phyloP scores from a whole-genome alignment of 53 echinoderm and acorn worm genomes.

The Zoroaster sp. region DNA sequence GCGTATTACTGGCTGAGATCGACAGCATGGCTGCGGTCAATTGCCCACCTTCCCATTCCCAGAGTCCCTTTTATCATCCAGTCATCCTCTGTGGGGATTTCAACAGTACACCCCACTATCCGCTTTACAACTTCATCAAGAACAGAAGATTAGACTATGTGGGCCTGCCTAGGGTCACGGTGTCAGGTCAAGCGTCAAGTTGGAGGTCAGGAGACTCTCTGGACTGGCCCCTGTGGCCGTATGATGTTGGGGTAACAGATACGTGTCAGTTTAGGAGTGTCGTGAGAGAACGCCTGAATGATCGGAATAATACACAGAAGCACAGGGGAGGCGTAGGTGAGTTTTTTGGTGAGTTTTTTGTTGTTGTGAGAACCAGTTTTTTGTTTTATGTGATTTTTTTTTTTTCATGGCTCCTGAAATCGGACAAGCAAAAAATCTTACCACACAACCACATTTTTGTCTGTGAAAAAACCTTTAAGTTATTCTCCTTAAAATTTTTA shows the following conservation, averaged over 20 bases:
- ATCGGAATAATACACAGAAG: neutral
- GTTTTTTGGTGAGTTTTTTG: neutral
- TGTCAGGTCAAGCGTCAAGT: slow-evolving; percentile 74
- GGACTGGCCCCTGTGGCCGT: slow-evolving; percentile 68
- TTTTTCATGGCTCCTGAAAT: no score
- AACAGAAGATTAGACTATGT: slow-evolving; percentile 63
- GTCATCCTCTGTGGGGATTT: slow-evolving; percentile 92
- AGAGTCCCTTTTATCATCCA: slow-evolving; percentile 60
- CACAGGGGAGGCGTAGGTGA: neutral
- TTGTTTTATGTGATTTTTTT: no score
- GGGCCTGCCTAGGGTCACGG: slow-evolving; percentile 54
- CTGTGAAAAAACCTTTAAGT: no score
- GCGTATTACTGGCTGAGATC: slow-evolving; percentile 87
- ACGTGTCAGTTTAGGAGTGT: slow-evolving; percentile 70
- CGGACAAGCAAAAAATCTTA: no score
- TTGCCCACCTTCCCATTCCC: neutral
- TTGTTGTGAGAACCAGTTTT: neutral
- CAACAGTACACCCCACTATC: slow-evolving; percentile 82
- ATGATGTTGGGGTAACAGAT: slow-evolving; percentile 67
- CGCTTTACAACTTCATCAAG: slow-evolving; percentile 77
- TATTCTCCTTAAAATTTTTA: no score
- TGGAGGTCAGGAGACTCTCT: slow-evolving; percentile 30
- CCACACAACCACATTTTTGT: no score
- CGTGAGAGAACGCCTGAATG: slow-evolving; percentile 5
- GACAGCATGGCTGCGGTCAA: slow-evolving; percentile 64